Evolutionary conservation across 2,888 invertebrate genomes (phyloP), one percentile per base, ranked within the genome.

Genomic region (Dermolepida albohirtum): DNA sequence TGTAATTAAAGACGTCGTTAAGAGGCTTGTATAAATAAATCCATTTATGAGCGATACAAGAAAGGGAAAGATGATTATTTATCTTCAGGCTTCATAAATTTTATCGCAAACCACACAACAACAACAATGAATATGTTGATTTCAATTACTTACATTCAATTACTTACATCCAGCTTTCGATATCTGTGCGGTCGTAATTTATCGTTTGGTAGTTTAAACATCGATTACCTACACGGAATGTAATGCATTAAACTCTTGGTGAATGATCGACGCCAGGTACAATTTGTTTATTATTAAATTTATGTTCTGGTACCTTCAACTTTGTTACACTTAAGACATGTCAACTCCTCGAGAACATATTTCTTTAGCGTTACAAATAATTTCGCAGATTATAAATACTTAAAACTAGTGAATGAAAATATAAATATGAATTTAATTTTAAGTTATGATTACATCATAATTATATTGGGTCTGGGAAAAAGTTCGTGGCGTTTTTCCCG

Each of bases 51-150:
- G 51, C 51, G 51, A 17, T 22, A 51, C 51, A 29, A 27, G 51
- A 52, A n/a, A 52, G 34, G 22, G 14, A 47, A 10, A 16, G 49
- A 22, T 22, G 17, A 16, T 49, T 49, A 49, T 49, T 49, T 49
- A 49, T 49, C 49, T 17, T 17, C 64, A 16, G 40, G 64, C 50
- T 51, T 64, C 22, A 64, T 64, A 64, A 64, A 64, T 64, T 43
- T 34, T 14, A 22, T 29, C 52, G 54, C 17, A 7, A 16, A 64
- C 17, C 16, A 44, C 62, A 40, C 16, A 34, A n/a, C 29, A 64
- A 43, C 54, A 43, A 66, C 41, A 66, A 66, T 66, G 57, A 57
- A 66, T 64, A 66, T 66, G 57, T 57, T 66, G 57, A 50, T 54
- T 50, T 49, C 34, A 66, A 64, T 64, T 51, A 52, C 62, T 43